Conservation (phyloP, 2,888 invertebrate species). For the Drosophila nr. perissopoda region DNA sequence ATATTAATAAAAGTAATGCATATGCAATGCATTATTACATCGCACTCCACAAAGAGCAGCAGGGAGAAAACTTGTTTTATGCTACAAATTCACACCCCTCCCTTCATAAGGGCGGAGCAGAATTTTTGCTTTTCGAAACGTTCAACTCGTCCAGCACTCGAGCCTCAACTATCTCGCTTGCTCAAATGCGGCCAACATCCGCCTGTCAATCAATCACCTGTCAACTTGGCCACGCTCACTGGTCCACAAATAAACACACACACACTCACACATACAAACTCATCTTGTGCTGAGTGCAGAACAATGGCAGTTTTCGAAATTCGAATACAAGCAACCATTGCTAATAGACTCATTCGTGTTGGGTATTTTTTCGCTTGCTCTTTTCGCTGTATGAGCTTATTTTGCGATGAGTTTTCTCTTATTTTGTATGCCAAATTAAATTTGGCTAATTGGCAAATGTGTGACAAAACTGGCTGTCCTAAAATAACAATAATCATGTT, state of each 20-base stretch:
- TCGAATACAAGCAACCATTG: conserved; percentile 44
- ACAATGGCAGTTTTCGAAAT: conserved; percentile 58
- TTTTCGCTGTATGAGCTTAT: neutral
- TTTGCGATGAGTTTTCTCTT: neutral
- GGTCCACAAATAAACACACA: conserved; percentile 39
- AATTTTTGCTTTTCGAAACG: conserved; percentile 33
- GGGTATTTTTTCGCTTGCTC: conserved; percentile 7
- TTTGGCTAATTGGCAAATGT: neutral
- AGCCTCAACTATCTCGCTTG: conserved; percentile 45
- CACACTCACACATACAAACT: conserved; percentile 7
- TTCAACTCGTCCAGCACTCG: conserved; percentile 44
- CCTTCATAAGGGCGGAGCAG: conserved; percentile 58
- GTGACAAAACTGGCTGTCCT: neutral
- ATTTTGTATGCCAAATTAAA: neutral
- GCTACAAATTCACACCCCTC: conserved; percentile 6
- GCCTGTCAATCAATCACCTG: conserved; percentile 83
- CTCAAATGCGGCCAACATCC: conserved; percentile 33
- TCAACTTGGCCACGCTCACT: conserved; percentile 76
- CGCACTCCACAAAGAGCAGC: conserved; percentile 4
- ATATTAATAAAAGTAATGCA: neutral
- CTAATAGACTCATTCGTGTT: conserved; percentile 35
- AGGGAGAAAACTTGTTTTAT: conserved; percentile 46
- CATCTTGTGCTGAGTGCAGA: conserved; percentile 20
- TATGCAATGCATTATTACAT: neutral
- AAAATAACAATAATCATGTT: neutral